Base-by-base conservation (phyloP, 2,888 invertebrate genomes). In the Crocallis elinguaria region DNA sequence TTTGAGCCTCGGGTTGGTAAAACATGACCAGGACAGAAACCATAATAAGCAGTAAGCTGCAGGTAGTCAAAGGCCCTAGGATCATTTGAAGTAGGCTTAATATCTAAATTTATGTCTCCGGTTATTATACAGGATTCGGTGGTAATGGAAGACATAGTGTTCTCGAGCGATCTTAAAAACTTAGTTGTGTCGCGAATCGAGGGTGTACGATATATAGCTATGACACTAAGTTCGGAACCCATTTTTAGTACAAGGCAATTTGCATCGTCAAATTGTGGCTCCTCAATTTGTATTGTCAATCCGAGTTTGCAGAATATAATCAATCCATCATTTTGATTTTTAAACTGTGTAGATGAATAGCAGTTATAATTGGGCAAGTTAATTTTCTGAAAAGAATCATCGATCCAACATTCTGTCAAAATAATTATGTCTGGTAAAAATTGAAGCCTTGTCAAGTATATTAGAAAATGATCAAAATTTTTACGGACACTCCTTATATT, bases 271-370 rank as follows among this genome's bases (percentile, higher is more conserved):
- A 49, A 49, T 1, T 19, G 13, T 2, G 49, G 49, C 19, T 49
- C 49, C n/a, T 2, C 6, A 11, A 49, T 19, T 16, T 33, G 5
- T 1, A 36, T 3, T n/a, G 19, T 35, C 0, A 29, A 1, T 3
- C 12, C 41, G 13, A 6, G 9, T 29, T 49, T 49, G 1, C 19
- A 29, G 9, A 35, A 49, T 3, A 49, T 19, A 1, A 49, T 21
- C 11, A 49, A 19, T 5, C 49, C 49, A 36, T 49, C 49, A n/a
- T 49, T 49, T 29, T 49, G 42, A n/a, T 50, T 50, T 1, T 32
- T 29, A 11, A 25, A 32, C 0, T 30, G 8, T 9, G 14, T 25
- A 0, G 50, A 50, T 5, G 14, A 14, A 11, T 37, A n/a, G 13
- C 23, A 50, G 1, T 11, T 25, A 27, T 50, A 50, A 12, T 33